Base-by-base conservation (phyloP, 2,797 vertebrate species). In the Leptodactylus fallax region DNA sequence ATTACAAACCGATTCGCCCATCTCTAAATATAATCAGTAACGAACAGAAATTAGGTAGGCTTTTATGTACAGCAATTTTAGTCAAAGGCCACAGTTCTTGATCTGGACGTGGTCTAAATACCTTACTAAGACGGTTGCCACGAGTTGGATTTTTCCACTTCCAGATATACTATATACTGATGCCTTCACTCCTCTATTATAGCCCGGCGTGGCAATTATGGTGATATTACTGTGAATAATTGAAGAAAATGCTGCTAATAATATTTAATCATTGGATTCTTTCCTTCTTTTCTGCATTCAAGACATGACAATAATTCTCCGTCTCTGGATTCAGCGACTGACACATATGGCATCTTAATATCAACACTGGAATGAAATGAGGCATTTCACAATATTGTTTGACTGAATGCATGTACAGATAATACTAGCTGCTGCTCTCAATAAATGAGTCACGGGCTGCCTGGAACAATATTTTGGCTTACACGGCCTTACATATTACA, bases 401-500 rank as follows among this genome's bases (percentile, higher is more conserved):
- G 79, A 61, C 47, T 51, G 80, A 74, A 67, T 74, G 67, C 67
- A 56, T 60, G 45, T 23, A 85, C 72, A 11, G 61, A 82, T 82
- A 85, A 63, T 61, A 85, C 49, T 77, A 77, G 72, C 69, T 61
- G 69, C 67, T 76, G 14, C 23, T 91, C 72, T 60, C 49, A 88
- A 90, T 90, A 89, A 85, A 92, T 91, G 90, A 90, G 76, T 79
- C 19, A 11, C 74, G 85, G 86, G 86, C 90, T 87, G 74, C 6
- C 19, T 36, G 65, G 85, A 61, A 74, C 14, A 87, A 55, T 76
- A 77, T 82, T 74, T 82, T 81, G 55, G 67, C 86, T 63, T 87
- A 51, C 49, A 53, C 6, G 2, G 45, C 53, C 56, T 72, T 47
- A 72, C 63, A 82, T 74, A 81, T 87, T 81, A 67, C 21, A 77